These are phyloP conservation scores for Sebastes ruberrimus DNA, from an alignment of 2,797 vertebrate species.

Conservation along the genomic window DNA sequence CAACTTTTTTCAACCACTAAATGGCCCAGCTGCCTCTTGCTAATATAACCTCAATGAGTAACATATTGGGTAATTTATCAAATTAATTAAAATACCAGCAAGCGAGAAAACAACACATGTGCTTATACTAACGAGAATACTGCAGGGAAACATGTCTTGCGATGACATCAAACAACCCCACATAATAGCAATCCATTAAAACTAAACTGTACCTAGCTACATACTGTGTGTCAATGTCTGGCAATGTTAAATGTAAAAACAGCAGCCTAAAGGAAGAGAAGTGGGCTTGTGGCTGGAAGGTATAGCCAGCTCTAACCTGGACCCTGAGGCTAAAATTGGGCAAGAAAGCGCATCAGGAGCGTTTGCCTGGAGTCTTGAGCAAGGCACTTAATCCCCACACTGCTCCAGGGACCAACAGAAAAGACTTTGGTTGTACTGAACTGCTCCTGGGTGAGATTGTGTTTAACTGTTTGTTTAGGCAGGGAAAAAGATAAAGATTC, in stretches of 20 bases:
- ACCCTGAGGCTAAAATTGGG: conserved; percentile 10
- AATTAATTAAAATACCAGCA: neutral
- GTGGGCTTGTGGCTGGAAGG: neutral
- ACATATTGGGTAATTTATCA: neutral
- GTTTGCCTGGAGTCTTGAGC: neutral
- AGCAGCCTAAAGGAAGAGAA: neutral
- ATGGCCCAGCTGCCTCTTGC: neutral
- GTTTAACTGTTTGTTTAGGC: neutral
- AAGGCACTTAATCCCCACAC: conserved; percentile 11
- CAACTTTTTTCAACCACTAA: neutral
- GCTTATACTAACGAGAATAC: neutral
- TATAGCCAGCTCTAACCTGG: neutral
- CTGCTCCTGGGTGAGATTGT: neutral
- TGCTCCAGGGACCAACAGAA: neutral
- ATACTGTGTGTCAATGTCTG: neutral
- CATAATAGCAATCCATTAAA: neutral
- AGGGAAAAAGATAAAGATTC: too few species aligned
- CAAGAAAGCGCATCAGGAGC: neutral
- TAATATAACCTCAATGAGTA: neutral
- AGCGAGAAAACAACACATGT: neutral
- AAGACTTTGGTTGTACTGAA: neutral
- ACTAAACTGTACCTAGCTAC: neutral
- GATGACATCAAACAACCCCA: neutral
- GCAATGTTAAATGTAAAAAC: neutral
- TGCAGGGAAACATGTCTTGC: neutral